A percentile compares a stretch with the other conserved stretches of the same genome.
These are phyloP conservation scores for Oxycera nigricornis DNA, from an alignment of 2,888 invertebrate genomes.

Conservation along the genomic window DNA sequence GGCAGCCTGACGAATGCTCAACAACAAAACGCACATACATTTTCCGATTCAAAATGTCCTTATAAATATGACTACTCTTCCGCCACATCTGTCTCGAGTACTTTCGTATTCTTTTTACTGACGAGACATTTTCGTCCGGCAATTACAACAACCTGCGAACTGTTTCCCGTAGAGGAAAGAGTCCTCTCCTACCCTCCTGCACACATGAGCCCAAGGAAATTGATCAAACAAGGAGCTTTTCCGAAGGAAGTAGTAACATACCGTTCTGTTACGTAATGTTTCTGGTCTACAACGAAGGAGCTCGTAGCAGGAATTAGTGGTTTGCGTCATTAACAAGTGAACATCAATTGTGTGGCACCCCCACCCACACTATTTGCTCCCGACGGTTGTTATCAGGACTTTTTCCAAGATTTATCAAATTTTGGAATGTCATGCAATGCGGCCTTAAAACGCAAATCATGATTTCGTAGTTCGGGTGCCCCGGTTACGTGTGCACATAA, in stretches of 20 bases:
- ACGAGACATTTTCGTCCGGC: background rate
- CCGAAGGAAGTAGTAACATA: background rate
- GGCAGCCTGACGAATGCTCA: background rate
- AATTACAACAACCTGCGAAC: background rate
- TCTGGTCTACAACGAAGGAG: background rate
- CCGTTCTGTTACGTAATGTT: background rate
- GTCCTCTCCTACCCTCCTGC: too few relatives aligned
- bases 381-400: too few relatives aligned
- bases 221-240: slow-evolving; percentile 13
- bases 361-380: background rate
- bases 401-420: background rate
- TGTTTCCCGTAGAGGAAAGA: background rate
- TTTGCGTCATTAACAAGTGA: background rate
- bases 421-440: slow-evolving; percentile 13
- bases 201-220: background rate
- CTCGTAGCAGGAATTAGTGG: background rate
- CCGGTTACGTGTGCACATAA: too few relatives aligned
- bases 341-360: background rate
- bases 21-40: background rate
- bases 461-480: background rate
- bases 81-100: background rate
- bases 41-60: background rate
- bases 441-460: slow-evolving; percentile 27
- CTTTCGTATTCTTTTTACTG: background rate
- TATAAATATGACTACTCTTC: background rate